These are phyloP conservation scores for Phyllotreta striolata DNA, from an alignment of 2,888 invertebrate genomes.

Conservation along the genomic window DNA sequence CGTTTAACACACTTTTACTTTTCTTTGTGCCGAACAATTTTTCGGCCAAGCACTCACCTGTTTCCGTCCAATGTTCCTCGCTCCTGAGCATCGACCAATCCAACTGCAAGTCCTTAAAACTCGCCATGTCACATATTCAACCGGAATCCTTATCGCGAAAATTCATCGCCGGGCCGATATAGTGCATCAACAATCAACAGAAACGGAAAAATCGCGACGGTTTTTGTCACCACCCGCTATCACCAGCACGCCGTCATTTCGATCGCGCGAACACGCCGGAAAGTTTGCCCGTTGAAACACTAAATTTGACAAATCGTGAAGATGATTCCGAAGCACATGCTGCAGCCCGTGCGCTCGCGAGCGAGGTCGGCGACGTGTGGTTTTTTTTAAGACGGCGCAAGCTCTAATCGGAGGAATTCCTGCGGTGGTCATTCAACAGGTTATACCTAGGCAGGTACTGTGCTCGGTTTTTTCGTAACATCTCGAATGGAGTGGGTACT, in stretches of 20 bases:
- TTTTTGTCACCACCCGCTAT: too few relatives aligned
- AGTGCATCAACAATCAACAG: neutral
- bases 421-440: slow-evolving; percentile 42
- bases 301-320: slow-evolving; percentile 34
- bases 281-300: slow-evolving; percentile 26
- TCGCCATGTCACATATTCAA: slow-evolving; percentile 65
- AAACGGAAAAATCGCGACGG: neutral
- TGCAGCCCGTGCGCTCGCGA: slow-evolving; percentile 4
- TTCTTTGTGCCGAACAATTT: neutral
- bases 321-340: slow-evolving; percentile 40
- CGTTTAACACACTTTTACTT: slow-evolving; percentile 16
- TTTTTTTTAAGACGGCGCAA: slow-evolving; percentile 42
- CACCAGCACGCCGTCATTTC: slow-evolving; percentile 15
- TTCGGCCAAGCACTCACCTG: slow-evolving; percentile 63
- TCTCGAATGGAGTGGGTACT: too few relatives aligned
- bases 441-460: slow-evolving; percentile 44
- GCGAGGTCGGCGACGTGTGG: slow-evolving; percentile 32
- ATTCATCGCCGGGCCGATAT: slow-evolving; percentile 15
- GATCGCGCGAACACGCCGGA: slow-evolving; percentile 10
- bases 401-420: slow-evolving; percentile 36
- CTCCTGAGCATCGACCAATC: slow-evolving; percentile 72
- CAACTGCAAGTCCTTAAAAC: slow-evolving; percentile 70
- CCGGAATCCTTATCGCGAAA: slow-evolving; percentile 18
- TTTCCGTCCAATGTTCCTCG: slow-evolving; percentile 65
- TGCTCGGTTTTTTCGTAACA: slow-evolving; percentile 42